These are phyloP conservation scores for Piprites chloris DNA, from an alignment of 2,113 vertebrate genomes.

Conservation along the genomic window DNA sequence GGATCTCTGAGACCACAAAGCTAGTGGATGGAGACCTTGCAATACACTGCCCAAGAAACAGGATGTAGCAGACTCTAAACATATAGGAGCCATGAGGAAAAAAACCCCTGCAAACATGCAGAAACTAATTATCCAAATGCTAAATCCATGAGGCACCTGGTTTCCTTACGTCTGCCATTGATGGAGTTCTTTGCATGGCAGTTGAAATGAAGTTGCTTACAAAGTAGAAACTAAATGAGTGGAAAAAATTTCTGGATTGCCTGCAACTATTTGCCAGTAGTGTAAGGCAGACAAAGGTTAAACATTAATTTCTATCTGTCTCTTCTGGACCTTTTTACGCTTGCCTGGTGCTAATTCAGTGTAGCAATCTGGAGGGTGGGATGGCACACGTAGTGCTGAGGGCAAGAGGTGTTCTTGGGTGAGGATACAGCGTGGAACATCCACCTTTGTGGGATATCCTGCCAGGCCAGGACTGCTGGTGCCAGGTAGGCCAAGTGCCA, in stretches of 20 bases:
- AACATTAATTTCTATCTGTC: background rate
- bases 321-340: background rate
- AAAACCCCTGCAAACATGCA: background rate
- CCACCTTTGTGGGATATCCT: background rate
- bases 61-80: background rate
- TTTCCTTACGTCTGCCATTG: background rate
- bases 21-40: background rate
- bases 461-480: background rate
- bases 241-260: background rate
- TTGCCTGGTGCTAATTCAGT: background rate
- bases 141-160: background rate
- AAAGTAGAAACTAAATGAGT: background rate
- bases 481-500: background rate
- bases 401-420: background rate
- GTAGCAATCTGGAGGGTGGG: background rate
- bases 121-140: background rate
- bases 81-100: background rate
- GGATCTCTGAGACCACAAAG: background rate
- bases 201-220: background rate
- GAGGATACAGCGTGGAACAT: rapidly evolving
- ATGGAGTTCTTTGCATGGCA: background rate
- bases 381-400: rapidly evolving
- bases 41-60: background rate
- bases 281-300: background rate
- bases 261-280: background rate